Evolutionary conservation across 2,113 vertebrate species (phyloP).

Genomic region (Columbina picui): DNA sequence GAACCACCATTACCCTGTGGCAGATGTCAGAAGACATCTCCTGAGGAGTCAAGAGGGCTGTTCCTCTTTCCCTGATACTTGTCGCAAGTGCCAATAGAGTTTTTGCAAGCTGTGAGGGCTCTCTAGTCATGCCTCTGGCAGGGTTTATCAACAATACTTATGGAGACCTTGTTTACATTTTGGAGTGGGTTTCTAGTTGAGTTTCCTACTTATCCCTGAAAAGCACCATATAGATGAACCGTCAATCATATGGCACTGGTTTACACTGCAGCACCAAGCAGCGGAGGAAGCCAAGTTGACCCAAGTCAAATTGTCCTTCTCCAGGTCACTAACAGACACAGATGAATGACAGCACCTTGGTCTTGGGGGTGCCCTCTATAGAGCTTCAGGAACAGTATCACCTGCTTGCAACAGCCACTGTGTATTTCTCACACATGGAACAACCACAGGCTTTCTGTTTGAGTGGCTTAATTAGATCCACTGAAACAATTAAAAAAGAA

Average conservation of each 20-base stretch:
- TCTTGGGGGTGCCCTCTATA: neutral
- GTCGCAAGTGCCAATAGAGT: neutral
- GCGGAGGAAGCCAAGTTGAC: neutral
- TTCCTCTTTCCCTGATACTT: neutral
- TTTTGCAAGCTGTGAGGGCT: neutral
- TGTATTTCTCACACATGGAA: accelerated
- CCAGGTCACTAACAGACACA: neutral
- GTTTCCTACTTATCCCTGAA: neutral
- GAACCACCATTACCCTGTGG: neutral
- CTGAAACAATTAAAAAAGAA: neutral
- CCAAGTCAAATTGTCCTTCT: neutral
- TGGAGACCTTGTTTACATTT: neutral
- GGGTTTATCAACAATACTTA: neutral
- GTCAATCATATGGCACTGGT: neutral
- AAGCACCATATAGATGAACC: accelerated
- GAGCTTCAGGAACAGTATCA: neutral
- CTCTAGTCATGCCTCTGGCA: neutral
- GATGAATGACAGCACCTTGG: accelerated
- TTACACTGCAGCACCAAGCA: neutral
- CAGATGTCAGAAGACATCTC: neutral
- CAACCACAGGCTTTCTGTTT: neutral
- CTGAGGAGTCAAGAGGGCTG: neutral
- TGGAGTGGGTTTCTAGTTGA: neutral
- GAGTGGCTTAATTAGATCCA: neutral
- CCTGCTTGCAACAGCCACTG: accelerated